Percentiles rank a stretch among this genome's conserved stretches.
Evolutionary conservation across 2,797 vertebrate species (phyloP).

Genomic region (Botia kubotai): DNA sequence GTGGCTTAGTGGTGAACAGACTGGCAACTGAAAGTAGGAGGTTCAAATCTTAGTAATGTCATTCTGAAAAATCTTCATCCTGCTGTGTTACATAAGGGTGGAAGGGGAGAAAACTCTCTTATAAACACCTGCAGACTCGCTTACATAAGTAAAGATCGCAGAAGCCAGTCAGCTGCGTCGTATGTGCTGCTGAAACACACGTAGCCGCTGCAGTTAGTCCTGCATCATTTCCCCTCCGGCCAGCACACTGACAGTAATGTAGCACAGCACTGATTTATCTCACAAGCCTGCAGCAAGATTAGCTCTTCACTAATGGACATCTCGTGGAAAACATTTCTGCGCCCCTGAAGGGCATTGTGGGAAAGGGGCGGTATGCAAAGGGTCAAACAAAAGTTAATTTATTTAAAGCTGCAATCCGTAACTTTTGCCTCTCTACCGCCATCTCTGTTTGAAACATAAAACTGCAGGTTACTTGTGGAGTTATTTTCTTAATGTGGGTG

Average conservation of each 20-base stretch:
- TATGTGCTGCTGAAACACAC: slow-evolving; percentile 7
- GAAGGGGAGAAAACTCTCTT: background rate
- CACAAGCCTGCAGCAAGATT: slow-evolving; percentile 12
- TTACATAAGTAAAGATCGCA: slow-evolving; percentile 8
- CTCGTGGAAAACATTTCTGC: background rate
- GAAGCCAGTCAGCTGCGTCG: background rate
- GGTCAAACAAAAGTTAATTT: background rate
- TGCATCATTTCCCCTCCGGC: slow-evolving; percentile 21
- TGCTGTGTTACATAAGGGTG: no score
- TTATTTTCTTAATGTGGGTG: no score
- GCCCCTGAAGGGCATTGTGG: background rate
- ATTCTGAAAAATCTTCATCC: no score
- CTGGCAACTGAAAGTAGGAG: no score
- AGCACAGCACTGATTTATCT: slow-evolving; percentile 16
- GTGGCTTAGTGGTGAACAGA: no score
- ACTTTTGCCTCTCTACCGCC: no score
- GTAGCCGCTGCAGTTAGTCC: background rate
- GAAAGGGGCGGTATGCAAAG: background rate
- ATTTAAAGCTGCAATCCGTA: background rate
- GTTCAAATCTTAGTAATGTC: no score
- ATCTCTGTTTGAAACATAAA: no score
- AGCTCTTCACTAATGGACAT: background rate
- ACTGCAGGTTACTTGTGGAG: no score
- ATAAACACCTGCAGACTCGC: slow-evolving; percentile 8
- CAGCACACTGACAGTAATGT: background rate